Base-by-base conservation (phyloP, 2,888 invertebrate species). In the Crematogaster levior region DNA sequence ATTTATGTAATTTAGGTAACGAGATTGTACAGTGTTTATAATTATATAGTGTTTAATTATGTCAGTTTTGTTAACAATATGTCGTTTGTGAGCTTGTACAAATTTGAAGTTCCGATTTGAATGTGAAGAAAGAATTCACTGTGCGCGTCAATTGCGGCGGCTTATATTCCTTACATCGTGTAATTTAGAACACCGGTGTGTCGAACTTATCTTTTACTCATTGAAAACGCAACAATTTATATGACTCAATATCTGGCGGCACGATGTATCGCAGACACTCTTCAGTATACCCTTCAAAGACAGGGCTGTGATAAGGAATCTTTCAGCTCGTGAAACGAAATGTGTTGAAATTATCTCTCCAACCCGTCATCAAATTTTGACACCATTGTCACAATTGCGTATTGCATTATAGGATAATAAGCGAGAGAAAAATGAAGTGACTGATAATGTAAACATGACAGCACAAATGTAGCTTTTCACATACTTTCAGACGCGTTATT, bases 181-280 rank as follows among this genome's bases (percentile, higher is more conserved):
- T 60, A 61, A 65, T 65, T 75, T 75, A 65, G n/a, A 51, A 40
- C 18, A 48, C 3, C 63, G 51, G 27, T 46, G 34, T 65, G 37
- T 80, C 79, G 34, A 84, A 83, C 86, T 85, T 84, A 79, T 75
- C 72, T 82, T 60, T 66, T 40, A 34, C 74, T 81, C 85, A 68
- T 74, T 83, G 87, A 80, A 85, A 84, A 74, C 83, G 60, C 18
- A 81, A 84, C 83, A 89, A 89, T 92, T 90, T 90, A 90, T 91
- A 89, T 86, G 88, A 89, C 89, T 88, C 90, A 90, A 91, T 92
- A 91, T 92, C 87, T 81, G 88, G 84, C 86, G 90, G 89, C 85
- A 86, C 90, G 81, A 89, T 90, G 86, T 90, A 91, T 91, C 90
- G 88, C 82, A 70, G 81, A 85, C 85, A 85, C 83, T 85, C 48